Base-by-base conservation (phyloP, 2,113 vertebrate genomes). In the Blennius ocellaris region DNA sequence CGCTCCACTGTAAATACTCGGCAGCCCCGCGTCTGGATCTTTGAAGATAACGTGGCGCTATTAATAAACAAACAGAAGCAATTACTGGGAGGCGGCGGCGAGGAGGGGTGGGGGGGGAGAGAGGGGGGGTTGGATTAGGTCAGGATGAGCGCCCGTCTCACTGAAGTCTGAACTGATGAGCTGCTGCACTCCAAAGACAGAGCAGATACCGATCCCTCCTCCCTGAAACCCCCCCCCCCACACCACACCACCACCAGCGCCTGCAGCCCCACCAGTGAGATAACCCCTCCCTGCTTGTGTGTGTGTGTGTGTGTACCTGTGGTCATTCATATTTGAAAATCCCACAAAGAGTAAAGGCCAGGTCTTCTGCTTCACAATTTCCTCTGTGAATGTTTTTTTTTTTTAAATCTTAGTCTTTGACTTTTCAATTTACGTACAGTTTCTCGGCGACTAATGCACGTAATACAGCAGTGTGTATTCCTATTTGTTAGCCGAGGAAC, bases 51-150 rank as follows among this genome's bases (percentile, higher is more conserved):
- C 87, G 68, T 48, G 17, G 17, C 62, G 89, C 90, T 93, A 93
- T 93, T 93, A 94, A 94, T 93, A 94, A 93, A 93, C 93, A 94
- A 93, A 93, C 91, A 90, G 89, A 84, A 84, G 90, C 92, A 94
- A 94, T 94, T 94, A 94, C 88, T 84, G 77, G 82, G 86, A 84
- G 83, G 83, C 73, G 63, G 87, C 82, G 80, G 78, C 74, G 84
- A 87, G 83, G 83, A 85, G 21, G n/a, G n/a, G n/a, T n/a, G n/a
- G n/a, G 85, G 87, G 77, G 77, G 85, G 85, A n/a, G n/a, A n/a
- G n/a, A n/a, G n/a, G 85, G 87, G 77, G 77, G 85, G 85, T 88
- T 87, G 90, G 92, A 93, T 93, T 93, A 91, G 90, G 93, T 87
- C 83, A 83, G 87, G 87, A 88, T 80, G 83, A 87, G 86, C 74